Conservation (phyloP, 2,888 invertebrate species). For the Microplitis deprimator region DNA sequence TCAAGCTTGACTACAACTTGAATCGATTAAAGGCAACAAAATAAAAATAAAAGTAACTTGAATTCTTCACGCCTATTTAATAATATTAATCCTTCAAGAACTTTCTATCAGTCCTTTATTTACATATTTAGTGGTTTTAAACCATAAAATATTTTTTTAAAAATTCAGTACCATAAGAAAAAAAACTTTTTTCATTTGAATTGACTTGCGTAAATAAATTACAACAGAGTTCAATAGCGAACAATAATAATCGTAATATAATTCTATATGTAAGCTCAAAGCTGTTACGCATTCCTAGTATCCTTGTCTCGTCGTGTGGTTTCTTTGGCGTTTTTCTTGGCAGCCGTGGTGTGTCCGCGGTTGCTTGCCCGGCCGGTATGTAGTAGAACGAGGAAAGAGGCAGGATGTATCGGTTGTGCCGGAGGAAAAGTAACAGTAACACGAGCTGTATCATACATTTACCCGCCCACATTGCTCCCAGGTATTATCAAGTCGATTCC, state of each 20-base stretch:
- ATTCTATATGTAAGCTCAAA: background rate
- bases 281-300: background rate
- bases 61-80: background rate
- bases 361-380: conserved; percentile 39
- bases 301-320: conserved; percentile 5
- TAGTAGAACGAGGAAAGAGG: conserved; percentile 47
- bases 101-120: background rate
- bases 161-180: background rate
- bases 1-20: background rate
- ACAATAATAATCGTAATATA: background rate
- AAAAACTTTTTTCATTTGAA: background rate
- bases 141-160: background rate
- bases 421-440: conserved; percentile 63
- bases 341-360: conserved; percentile 12
- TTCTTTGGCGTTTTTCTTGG: conserved; percentile 14
- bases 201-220: background rate
- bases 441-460: conserved; percentile 46
- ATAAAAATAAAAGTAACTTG: background rate
- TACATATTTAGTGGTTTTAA: background rate
- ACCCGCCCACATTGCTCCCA: conserved; percentile 52
- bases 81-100: background rate
- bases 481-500: conserved; percentile 52
- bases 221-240: background rate
- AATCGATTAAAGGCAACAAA: background rate
- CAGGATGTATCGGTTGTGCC: conserved; percentile 55